phyloP scores from a whole-genome alignment of 2,113 vertebrate species.

The Athene noctua region DNA sequence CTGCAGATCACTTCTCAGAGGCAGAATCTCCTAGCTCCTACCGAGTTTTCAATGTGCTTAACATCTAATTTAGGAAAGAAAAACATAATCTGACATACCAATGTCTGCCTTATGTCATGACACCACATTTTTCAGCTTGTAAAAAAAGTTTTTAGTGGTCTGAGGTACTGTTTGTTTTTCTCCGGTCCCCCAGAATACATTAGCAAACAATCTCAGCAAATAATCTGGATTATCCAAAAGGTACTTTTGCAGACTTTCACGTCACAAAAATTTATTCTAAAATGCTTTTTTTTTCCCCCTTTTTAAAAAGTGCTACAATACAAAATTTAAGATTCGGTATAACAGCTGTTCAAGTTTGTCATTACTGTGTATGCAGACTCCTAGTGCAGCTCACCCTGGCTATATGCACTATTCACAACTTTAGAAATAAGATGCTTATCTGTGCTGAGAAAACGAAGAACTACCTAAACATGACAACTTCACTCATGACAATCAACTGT shows the following conservation, averaged over 20 bases:
- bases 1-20: not conserved
- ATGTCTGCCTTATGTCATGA: conserved; percentile 14
- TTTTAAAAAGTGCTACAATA: not conserved
- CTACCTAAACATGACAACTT: not conserved
- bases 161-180: not conserved
- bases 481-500: not conserved
- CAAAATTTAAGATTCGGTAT: not conserved
- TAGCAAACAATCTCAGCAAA: not conserved
- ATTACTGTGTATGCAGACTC: not conserved
- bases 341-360: not conserved
- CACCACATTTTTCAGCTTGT: not conserved
- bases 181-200: not conserved
- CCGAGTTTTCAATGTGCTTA: not conserved
- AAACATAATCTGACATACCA: conserved; percentile 40
- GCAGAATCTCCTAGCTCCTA: not conserved
- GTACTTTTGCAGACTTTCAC: not conserved
- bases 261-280: not conserved
- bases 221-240: not conserved
- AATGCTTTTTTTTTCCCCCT: not conserved
- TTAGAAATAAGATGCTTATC: not conserved
- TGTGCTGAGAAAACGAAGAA: not conserved
- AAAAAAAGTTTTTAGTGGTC: not conserved
- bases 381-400: not conserved
- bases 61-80: conserved; percentile 38
- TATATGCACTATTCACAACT: not conserved